Evolutionary conservation across 2,888 invertebrate species (phyloP), one percentile per base, ranked within the genome.

Genomic region (Cinara cedri): DNA sequence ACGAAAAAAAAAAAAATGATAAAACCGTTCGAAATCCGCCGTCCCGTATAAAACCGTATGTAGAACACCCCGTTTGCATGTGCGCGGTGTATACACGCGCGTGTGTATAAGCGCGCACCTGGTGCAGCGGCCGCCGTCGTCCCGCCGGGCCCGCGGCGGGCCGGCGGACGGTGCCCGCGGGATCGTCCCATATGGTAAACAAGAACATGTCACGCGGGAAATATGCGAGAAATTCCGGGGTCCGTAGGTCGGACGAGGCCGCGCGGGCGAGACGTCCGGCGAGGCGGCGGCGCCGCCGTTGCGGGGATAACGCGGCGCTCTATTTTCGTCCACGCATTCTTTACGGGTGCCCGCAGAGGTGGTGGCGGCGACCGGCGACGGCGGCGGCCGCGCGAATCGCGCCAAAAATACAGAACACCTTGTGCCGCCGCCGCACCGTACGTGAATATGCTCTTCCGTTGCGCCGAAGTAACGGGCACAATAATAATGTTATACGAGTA

Each of bases 141-240:
- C n/a, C n/a, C n/a, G n/a, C n/a, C n/a, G n/a, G n/a, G n/a, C n/a
- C n/a, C n/a, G n/a, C n/a, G 44, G 65, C 16, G 21, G 42, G 19
- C 42, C 10, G 24, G 8, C 14, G 26, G 49, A n/a, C n/a, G n/a
- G 44, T n/a, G 72, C 72, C 46, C 16, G 42, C 46, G 19, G 60
- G 72, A 49, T 72, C 72, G 34, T 16, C 42, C 21, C n/a, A n/a
- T n/a, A 42, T 55, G 75, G 66, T 76, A 76, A 76, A 76, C 75
- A 76, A 65, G 75, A 57, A 55, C 66, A 19, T 44, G 75, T 76
- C 75, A 76, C 51, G 65, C 75, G 65, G 75, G 66, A 76, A 76
- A 46, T 76, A 76, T 76, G 65, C 66, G 44, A 76, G 66, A 42
- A 44, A 76, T 76, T 16, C 46, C 42, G 19, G 60, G 72, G 34